A percentile compares a stretch with the other conserved stretches of the same genome.
These are phyloP conservation scores for Cichladusa arquata DNA, from an alignment of 2,113 vertebrate genomes.

Conservation along the genomic window DNA sequence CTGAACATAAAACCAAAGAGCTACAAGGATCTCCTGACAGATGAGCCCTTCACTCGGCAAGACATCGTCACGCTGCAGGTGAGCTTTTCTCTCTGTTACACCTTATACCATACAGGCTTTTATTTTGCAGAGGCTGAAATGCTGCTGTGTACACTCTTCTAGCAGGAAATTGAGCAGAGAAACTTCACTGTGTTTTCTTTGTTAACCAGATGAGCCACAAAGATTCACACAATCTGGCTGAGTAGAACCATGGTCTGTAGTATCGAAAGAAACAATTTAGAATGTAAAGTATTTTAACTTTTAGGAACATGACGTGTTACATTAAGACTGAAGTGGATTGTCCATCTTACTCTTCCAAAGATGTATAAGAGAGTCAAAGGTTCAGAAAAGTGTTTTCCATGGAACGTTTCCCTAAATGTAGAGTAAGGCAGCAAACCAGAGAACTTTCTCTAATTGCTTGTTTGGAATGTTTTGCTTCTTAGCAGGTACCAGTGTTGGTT, in stretches of 20 bases:
- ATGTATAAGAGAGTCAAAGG: background rate
- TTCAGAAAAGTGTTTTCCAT: background rate
- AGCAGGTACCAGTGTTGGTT: background rate
- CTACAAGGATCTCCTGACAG: conserved; percentile 90
- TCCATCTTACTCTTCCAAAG: background rate
- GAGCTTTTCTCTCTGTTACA: background rate
- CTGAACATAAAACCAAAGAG: conserved; percentile 95
- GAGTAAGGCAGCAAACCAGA: background rate
- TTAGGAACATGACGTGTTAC: background rate
- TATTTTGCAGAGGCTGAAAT: background rate
- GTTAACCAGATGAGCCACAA: background rate
- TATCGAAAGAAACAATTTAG: background rate
- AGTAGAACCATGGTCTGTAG: too few species aligned
- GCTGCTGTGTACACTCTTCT: background rate
- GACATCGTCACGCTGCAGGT: conserved; percentile 94
- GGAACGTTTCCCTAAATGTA: background rate
- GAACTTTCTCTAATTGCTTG: background rate
- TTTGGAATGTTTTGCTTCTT: background rate
- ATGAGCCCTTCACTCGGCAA: conserved; percentile 89
- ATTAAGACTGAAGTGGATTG: background rate
- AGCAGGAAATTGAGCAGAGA: background rate
- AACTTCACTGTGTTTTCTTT: background rate
- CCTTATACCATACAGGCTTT: background rate
- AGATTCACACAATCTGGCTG: background rate
- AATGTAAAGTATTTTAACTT: background rate